A percentile compares a stretch with the other conserved stretches of the same genome.
Conservation (phyloP, 2,113 vertebrate species). For the Hassar affinis region DNA sequence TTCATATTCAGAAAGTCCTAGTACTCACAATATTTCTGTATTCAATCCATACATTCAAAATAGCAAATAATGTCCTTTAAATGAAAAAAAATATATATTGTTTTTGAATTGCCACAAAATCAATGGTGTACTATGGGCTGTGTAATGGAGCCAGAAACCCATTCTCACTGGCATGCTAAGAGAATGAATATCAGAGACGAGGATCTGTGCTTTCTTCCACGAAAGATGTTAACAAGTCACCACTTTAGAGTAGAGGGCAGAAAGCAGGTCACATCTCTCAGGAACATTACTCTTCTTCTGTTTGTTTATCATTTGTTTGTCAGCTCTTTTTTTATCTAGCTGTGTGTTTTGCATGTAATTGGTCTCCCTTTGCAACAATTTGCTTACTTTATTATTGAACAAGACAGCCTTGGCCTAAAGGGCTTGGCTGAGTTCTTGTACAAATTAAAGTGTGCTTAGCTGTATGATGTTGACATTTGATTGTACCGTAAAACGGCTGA, state of each 20-base stretch:
- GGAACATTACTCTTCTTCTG: constrained; percentile 36
- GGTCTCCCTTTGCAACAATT: constrained; percentile 30
- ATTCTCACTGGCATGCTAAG: neutral
- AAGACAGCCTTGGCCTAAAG: constrained; percentile 41
- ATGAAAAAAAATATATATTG: neutral
- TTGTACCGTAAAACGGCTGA: constrained; percentile 17
- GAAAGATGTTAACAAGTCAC: constrained; percentile 21
- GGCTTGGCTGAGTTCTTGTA: constrained; percentile 30
- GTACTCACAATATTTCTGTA: too few species aligned
- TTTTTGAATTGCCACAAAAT: constrained; percentile 5
- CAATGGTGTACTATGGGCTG: neutral
- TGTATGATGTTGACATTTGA: constrained; percentile 22
- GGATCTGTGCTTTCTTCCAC: neutral
- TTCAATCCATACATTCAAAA: neutral
- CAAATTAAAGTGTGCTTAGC: constrained; percentile 40
- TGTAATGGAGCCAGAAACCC: constrained; percentile 13
- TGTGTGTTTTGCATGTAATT: constrained; percentile 52
- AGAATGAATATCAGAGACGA: neutral
- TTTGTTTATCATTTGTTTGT: constrained; percentile 52
- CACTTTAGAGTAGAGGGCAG: constrained; percentile 31
- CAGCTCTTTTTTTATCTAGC: constrained; percentile 37
- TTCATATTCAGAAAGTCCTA: neutral
- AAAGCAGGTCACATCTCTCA: constrained; percentile 32
- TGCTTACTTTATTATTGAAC: constrained; percentile 47
- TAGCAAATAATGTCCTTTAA: neutral